phyloP scores from a whole-genome alignment of 1,140 invertebrate species.

The Hylyphantes graminicola region DNA sequence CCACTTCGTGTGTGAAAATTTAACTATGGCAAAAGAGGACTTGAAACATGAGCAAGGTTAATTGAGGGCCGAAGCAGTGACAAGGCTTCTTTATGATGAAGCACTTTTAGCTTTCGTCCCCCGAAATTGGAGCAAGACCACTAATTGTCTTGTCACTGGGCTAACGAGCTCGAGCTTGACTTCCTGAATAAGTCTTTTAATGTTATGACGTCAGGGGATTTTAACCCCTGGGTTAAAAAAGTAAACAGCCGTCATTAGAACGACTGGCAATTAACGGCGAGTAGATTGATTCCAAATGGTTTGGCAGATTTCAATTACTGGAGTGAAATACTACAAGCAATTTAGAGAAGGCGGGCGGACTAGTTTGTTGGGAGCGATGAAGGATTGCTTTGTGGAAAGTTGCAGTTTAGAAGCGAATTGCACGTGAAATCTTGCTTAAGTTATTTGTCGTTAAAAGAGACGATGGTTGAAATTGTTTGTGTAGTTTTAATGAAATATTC shows the following conservation, averaged over 20 bases:
- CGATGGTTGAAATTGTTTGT: too few relatives aligned
- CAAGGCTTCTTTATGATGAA: slow-evolving; percentile 53
- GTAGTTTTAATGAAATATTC: too few relatives aligned
- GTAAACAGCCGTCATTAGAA: slow-evolving; percentile 32
- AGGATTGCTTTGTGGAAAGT: slow-evolving; percentile 1
- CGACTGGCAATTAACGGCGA: slow-evolving; percentile 9
- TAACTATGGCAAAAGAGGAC: slow-evolving; percentile 31
- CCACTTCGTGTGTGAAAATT: slow-evolving; percentile 52
- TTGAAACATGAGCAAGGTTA: slow-evolving; percentile 59
- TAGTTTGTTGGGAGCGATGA: not conserved
- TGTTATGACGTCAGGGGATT: slow-evolving; percentile 34
- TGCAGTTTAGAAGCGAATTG: too few relatives aligned
- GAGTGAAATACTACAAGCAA: slow-evolving; percentile 5
- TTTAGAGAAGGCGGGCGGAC: slow-evolving; percentile 23
- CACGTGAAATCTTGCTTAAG: too few relatives aligned
- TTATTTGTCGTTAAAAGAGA: too few relatives aligned
- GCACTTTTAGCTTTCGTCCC: slow-evolving; percentile 51
- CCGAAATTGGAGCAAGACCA: slow-evolving; percentile 40
- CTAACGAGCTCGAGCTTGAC: slow-evolving; percentile 42
- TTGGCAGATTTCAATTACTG: slow-evolving; percentile 49
- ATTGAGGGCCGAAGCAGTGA: slow-evolving; percentile 53
- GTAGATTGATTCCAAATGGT: slow-evolving; percentile 28
- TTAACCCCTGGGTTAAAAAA: slow-evolving; percentile 38
- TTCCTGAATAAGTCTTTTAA: slow-evolving; percentile 45
- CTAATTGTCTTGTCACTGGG: slow-evolving; percentile 57